phyloP scores from a whole-genome alignment of 2,113 vertebrate genomes.

The Silurus glanis region DNA sequence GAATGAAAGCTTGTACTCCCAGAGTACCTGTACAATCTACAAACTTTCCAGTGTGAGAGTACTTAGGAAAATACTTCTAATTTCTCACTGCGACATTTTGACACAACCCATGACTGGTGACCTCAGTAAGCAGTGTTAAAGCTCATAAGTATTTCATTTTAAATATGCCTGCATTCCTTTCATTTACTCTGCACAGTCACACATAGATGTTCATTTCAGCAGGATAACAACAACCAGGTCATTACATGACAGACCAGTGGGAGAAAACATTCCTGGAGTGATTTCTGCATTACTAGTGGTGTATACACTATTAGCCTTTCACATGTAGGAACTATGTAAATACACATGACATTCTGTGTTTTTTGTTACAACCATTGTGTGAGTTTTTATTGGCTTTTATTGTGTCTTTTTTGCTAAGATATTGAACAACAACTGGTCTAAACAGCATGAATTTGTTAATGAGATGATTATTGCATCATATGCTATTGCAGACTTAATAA shows the following conservation, averaged over 20 bases:
- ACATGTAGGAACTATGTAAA: slow-evolving; percentile 3
- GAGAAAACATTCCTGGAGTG: slow-evolving; percentile 40
- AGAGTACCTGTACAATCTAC: not conserved
- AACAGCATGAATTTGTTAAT: not conserved
- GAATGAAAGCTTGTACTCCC: not conserved
- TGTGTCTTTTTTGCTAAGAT: not conserved
- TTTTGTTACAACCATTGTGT: not conserved
- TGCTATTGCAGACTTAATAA: too few species aligned
- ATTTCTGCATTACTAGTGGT: slow-evolving; percentile 24
- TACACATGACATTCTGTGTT: not conserved
- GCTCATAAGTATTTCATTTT: slow-evolving; percentile 32
- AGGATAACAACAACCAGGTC: slow-evolving; percentile 40
- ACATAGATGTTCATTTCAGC: slow-evolving; percentile 38
- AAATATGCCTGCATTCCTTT: slow-evolving; percentile 1
- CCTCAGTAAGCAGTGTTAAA: not conserved
- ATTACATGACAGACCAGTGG: slow-evolving; percentile 29
- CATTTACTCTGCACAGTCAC: slow-evolving; percentile 38
- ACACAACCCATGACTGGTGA: slow-evolving; percentile 1
- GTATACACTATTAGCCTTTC: slow-evolving; percentile 16
- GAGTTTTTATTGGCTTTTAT: not conserved
- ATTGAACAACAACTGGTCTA: not conserved
- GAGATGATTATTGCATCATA: too few species aligned
- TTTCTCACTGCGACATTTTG: not conserved
- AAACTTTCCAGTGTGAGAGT: not conserved
- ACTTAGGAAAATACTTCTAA: not conserved